Evolutionary conservation across 2,888 invertebrate species (phyloP), one percentile per base, ranked within the genome.

Genomic region (Eupeodes luniger): DNA sequence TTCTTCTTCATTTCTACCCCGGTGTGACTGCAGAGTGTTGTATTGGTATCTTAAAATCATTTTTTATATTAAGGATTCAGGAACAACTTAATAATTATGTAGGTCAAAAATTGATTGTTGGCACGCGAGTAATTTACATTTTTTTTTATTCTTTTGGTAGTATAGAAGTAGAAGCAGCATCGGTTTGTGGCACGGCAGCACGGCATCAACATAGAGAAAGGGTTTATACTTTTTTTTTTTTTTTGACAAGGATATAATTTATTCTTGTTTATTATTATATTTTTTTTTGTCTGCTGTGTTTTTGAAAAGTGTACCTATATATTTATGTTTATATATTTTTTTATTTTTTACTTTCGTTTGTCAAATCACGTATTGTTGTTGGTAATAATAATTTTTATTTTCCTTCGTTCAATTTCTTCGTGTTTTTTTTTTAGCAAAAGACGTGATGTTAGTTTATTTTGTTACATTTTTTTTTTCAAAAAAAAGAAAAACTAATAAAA

Each of bases 51-150:
- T 72, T 49, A 16, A 34, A 59, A 47, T 80, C 72, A 51, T 67
- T 66, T 19, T 70, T 57, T 19, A 69, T 64, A 70, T 69, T 40
- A 82, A 92, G 90, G 91, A 86, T 82, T 59, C 77, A 67, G 81
- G 81, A 78, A 88, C 88, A 85, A 79, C 88, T 88, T 85, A 81
- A 64, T 92, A 92, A 92, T 92, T 92, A 92, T 93, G 91, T 93
- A 91, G 92, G 92, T 92, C 93, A 92, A 91, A 92, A 93, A 92
- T 92, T 92, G 92, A 92, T 92, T 92, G 91, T 92, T 92, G 93
- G 91, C 92, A 92, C 92, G 93, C 93, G 91, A 91, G 77, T 88
- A 85, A 88, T 85, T 88, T 88, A 85, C 77, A 85, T 84, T 84
- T 78, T 66, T 19, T 64, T 62, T 34, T 47, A 10, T 9, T 47